Evolutionary conservation across 2,888 invertebrate genomes (phyloP).

Genomic region (Ochropleura plecta): DNA sequence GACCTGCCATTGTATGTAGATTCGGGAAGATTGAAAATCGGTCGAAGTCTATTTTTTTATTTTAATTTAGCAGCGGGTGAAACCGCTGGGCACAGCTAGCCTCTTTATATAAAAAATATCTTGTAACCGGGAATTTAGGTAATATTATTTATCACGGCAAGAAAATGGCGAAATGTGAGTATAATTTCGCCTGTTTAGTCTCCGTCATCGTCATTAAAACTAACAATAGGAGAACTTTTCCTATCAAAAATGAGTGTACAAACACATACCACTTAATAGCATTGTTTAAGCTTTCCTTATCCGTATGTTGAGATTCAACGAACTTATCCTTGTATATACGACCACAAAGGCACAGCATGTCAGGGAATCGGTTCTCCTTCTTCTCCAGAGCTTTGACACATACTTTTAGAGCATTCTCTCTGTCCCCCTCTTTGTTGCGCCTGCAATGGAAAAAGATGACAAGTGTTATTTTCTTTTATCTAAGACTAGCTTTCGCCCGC

Average conservation of each 20-base stretch:
- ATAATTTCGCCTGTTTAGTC: background rate
- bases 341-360: slow-evolving; percentile 99
- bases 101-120: background rate
- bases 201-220: background rate
- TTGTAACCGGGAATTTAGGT: background rate
- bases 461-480: background rate
- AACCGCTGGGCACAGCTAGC: too few species aligned
- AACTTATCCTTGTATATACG: slow-evolving; percentile 99
- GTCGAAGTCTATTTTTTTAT: too few species aligned
- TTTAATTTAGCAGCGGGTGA: too few species aligned
- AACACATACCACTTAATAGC: slow-evolving; percentile 96
- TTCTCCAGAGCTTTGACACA: slow-evolving; percentile 97
- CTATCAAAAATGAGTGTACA: background rate
- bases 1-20: too few species aligned
- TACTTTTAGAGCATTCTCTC: slow-evolving; percentile 97
- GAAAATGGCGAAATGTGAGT: background rate
- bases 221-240: too few species aligned
- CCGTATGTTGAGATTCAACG: slow-evolving; percentile 98
- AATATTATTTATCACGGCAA: background rate
- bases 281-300: slow-evolving; percentile 96
- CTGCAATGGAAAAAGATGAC: slow-evolving; percentile 83
- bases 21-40: too few species aligned
- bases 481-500: too few species aligned
- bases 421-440: slow-evolving; percentile 97
- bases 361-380: slow-evolving; percentile 98